Percentiles rank a stretch among this genome's conserved stretches.
Evolutionary conservation across 2,888 invertebrate species (phyloP).

Genomic region (Venustoraphidia nigricollis): DNA sequence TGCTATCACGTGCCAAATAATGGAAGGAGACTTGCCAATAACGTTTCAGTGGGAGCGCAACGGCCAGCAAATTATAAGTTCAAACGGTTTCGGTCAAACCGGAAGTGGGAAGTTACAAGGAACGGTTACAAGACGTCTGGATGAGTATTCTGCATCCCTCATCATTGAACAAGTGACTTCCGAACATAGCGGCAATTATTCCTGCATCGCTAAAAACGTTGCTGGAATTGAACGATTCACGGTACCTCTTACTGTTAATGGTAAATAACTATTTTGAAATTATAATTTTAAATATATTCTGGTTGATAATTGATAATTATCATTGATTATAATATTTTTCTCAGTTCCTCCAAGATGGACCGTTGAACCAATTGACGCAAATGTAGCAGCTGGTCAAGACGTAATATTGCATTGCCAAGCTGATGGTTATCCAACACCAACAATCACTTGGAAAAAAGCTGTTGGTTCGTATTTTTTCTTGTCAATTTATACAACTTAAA

Average conservation of each 20-base stretch:
- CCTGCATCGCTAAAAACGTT: slow-evolving; percentile 80
- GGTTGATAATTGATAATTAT: too few relatives aligned
- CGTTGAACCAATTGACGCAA: slow-evolving; percentile 69
- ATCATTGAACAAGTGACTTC: slow-evolving; percentile 77
- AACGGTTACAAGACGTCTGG: slow-evolving; percentile 43
- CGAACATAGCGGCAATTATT: slow-evolving; percentile 77
- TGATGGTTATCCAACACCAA: slow-evolving; percentile 80
- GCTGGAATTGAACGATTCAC: slow-evolving; percentile 66
- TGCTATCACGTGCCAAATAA: slow-evolving; percentile 78
- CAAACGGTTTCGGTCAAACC: slow-evolving; percentile 1
- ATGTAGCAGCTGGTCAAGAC: slow-evolving; percentile 68
- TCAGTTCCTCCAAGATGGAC: slow-evolving; percentile 83
- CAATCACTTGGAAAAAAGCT: slow-evolving; percentile 79
- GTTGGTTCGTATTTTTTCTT: slow-evolving; percentile 40
- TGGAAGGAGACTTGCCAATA: slow-evolving; percentile 85
- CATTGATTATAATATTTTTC: not conserved
- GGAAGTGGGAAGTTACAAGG: slow-evolving; percentile 29
- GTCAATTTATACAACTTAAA: too few relatives aligned
- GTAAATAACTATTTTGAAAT: slow-evolving; percentile 26
- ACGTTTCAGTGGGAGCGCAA: slow-evolving; percentile 86
- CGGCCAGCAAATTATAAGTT: slow-evolving; percentile 44
- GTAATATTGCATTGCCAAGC: slow-evolving; percentile 78
- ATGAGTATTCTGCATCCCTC: slow-evolving; percentile 73
- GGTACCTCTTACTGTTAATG: slow-evolving; percentile 69
- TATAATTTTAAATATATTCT: too few relatives aligned